Evolutionary conservation across 2,113 vertebrate genomes (phyloP), one percentile per base, ranked within the genome.

Genomic region (Ia io): DNA sequence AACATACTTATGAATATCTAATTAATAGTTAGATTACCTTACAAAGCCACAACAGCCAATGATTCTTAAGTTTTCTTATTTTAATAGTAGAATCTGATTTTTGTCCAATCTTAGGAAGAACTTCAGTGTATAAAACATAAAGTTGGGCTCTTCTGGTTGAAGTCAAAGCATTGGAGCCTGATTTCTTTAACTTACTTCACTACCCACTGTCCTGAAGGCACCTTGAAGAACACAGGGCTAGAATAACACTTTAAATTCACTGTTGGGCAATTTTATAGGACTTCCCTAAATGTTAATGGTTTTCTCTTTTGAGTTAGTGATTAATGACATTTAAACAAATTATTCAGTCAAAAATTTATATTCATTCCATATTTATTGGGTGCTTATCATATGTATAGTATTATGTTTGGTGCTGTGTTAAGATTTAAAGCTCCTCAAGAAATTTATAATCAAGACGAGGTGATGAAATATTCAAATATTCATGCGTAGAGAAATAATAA

Each of bases 301-400:
- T 76, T 89, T 91, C 28, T 93, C 53, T 79, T 93, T 94, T 69
- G 17, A 91, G 37, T 89, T 84, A 91, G n/a, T 91, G 59, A 4
- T 61, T 94, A 95, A 88, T 88, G 67, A 84, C 37, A 92, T 94
- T 83, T 91, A 83, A 65, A 90, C 6, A 87, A 44, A 85, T 28
- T 76, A 84, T 67, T 96, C 32, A 84, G 42, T 88, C 35, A 93
- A 61, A 94, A 85, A 96, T 51, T 69, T 87, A 77, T 93, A 61
- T 92, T 94, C 7, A 90, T 80, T 95, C n/a, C 59, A 9, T 85
- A 51, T 79, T 91, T 93, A 74, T 69, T 82, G 30, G 35, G n/a
- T 88, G 25, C 42, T 95, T 95, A 79, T 3, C 25, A 37, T 80
- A 30, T 90, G 20, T 11, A 35, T 70, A 84, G 25, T 40, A 30